phyloP scores from a whole-genome alignment of 2,797 vertebrate species.

The Sebastes minor region DNA sequence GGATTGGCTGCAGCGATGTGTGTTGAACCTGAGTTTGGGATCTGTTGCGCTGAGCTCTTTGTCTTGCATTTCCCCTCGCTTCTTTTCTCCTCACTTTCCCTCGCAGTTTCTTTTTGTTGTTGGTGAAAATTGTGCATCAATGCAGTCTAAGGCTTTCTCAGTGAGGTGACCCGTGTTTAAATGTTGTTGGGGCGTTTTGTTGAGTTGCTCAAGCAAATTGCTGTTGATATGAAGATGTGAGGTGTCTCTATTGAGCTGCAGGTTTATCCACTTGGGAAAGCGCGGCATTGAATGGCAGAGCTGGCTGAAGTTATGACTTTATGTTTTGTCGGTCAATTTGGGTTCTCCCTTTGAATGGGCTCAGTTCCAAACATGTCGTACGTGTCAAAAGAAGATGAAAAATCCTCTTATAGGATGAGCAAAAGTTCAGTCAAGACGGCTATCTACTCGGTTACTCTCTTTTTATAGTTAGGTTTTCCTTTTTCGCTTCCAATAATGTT shows the following conservation, averaged over 20 bases:
- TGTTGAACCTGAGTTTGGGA: conserved; percentile 75
- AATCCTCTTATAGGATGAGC: neutral
- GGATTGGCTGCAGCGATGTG: conserved; percentile 61
- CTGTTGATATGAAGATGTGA: conserved; percentile 74
- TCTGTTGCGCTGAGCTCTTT: conserved; percentile 68
- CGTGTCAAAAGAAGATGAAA: neutral
- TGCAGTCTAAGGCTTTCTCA: conserved; percentile 65
- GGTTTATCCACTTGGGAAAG: conserved; percentile 51
- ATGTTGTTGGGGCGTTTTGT: conserved; percentile 62
- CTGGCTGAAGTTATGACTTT: conserved; percentile 52
- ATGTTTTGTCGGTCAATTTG: conserved; percentile 23
- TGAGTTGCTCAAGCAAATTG: conserved; percentile 73
- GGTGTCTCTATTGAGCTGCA: conserved; percentile 54
- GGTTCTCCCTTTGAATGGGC: conserved; percentile 8
- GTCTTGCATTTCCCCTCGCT: conserved; percentile 65
- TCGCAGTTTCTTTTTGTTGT: conserved; percentile 63
- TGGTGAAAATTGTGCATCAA: conserved; percentile 68
- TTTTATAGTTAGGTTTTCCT: neutral
- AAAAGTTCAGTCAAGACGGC: neutral
- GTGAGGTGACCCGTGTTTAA: conserved; percentile 75
- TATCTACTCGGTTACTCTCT: neutral
- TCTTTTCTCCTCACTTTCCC: conserved; percentile 67
- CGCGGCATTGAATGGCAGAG: conserved; percentile 16
- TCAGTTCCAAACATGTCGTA: conserved; percentile 23
- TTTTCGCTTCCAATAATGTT: neutral